These are phyloP conservation scores for Drosophila sucinea DNA, from an alignment of 1,140 invertebrate species.

Conservation along the genomic window DNA sequence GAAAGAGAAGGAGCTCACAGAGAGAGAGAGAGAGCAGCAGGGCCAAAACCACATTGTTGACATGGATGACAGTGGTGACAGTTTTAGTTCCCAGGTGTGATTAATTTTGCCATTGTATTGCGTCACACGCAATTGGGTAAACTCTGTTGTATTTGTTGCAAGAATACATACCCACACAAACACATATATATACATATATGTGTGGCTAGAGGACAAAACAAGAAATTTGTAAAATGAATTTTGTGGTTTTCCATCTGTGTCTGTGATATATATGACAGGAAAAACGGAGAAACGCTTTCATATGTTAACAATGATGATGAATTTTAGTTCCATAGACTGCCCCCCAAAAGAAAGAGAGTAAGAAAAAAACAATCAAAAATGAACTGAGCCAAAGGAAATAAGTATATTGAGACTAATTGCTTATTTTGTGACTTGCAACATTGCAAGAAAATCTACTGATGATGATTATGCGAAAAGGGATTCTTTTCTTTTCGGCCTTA, in stretches of 20 bases:
- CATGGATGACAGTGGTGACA: conserved; percentile 58
- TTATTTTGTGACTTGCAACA: conserved; percentile 7
- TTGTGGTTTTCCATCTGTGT: conserved; percentile 13
- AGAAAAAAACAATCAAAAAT: conserved; percentile 3
- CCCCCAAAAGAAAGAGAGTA: background rate
- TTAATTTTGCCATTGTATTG: conserved; percentile 69
- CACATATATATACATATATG: background rate
- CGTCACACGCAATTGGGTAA: conserved; percentile 14
- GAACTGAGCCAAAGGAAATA: background rate
- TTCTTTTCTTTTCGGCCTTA: background rate
- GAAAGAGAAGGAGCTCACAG: background rate
- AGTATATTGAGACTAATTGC: conserved; percentile 3
- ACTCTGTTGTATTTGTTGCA: conserved; percentile 1
- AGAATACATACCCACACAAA: background rate
- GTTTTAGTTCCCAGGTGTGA: conserved; percentile 65
- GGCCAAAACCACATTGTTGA: conserved; percentile 64
- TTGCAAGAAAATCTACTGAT: background rate
- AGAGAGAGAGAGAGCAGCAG: conserved; percentile 18
- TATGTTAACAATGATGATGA: background rate
- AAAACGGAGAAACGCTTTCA: background rate
- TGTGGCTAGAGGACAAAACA: background rate
- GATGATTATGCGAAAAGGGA: background rate
- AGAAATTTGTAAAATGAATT: conserved; percentile 13
- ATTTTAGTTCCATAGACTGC: background rate
- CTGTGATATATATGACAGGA: background rate